Evolutionary conservation across 2,113 vertebrate species (phyloP).

Genomic region (Carollia perspicillata): DNA sequence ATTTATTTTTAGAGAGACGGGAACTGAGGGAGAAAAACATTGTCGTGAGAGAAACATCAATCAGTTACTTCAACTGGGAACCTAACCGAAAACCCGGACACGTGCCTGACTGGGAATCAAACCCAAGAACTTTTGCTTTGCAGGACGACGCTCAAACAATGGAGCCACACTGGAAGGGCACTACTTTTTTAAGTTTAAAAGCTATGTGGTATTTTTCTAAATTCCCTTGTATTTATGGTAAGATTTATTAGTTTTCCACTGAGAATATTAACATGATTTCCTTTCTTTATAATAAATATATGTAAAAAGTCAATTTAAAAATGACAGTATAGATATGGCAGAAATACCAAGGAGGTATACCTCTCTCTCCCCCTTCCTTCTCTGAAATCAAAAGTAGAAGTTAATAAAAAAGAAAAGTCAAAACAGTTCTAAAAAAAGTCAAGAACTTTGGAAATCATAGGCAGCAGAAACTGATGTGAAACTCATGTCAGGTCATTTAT

Average conservation of each 20-base stretch:
- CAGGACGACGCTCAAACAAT: too few species aligned
- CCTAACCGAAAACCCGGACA: too few species aligned
- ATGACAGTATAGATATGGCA: not conserved
- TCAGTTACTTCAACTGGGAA: too few species aligned
- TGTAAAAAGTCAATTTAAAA: not conserved
- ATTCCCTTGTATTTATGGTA: not conserved
- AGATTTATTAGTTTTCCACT: not conserved
- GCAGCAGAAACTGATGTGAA: not conserved
- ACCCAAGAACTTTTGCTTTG: too few species aligned
- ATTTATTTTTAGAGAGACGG: too few species aligned
- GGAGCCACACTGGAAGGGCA: too few species aligned
- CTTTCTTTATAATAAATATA: not conserved
- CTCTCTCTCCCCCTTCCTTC: too few species aligned
- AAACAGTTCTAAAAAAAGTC: not conserved
- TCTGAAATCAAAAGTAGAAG: too few species aligned
- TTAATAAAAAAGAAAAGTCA: too few species aligned
- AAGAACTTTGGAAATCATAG: not conserved
- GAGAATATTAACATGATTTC: not conserved
- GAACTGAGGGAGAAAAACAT: too few species aligned
- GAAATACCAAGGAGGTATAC: not conserved
- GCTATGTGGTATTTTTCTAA: not conserved
- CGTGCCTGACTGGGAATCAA: too few species aligned
- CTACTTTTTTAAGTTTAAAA: not conserved
- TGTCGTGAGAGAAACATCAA: too few species aligned
- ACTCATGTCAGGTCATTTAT: not conserved